phyloP scores from a whole-genome alignment of 2,113 vertebrate genomes.

The Dolichallabes microphthalmus region DNA sequence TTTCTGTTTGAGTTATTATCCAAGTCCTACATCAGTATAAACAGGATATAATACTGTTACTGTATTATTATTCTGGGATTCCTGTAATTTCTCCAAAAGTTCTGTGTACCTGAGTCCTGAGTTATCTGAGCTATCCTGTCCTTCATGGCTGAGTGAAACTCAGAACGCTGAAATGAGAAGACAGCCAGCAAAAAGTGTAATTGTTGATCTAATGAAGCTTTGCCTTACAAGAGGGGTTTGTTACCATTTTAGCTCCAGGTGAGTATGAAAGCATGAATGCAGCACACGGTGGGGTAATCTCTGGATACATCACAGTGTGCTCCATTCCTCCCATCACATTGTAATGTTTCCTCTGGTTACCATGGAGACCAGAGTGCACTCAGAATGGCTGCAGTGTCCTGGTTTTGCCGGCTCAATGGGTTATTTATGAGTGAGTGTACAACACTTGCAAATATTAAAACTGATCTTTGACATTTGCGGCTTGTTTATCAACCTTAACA shows the following conservation, averaged over 20 bases:
- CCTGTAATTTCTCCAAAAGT: no score
- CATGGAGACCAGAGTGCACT: constrained; percentile 28
- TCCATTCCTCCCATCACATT: no score
- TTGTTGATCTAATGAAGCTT: background rate
- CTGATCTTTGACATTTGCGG: background rate
- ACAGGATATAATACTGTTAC: background rate
- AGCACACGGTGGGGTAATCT: constrained; percentile 46
- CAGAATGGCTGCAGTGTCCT: constrained; percentile 56
- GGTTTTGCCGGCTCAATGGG: constrained; percentile 30
- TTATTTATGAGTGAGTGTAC: constrained; percentile 22
- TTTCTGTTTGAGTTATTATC: background rate
- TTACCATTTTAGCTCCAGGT: background rate
- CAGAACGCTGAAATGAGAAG: constrained; percentile 60
- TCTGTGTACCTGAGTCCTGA: constrained; percentile 55
- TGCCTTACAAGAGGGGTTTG: background rate
- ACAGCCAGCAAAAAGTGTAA: background rate
- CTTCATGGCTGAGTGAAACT: constrained; percentile 58
- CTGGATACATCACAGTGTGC: no score
- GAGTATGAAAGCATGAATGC: background rate
- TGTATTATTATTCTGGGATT: background rate
- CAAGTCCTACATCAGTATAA: background rate
- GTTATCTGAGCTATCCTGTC: constrained; percentile 68
- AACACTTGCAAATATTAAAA: background rate
- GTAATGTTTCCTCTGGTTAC: constrained; percentile 26
- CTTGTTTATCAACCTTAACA: background rate